Percentiles rank a stretch among this genome's conserved stretches.
These are phyloP conservation scores for Parnassius glacialis DNA, from an alignment of 2,888 invertebrate species.

Conservation along the genomic window DNA sequence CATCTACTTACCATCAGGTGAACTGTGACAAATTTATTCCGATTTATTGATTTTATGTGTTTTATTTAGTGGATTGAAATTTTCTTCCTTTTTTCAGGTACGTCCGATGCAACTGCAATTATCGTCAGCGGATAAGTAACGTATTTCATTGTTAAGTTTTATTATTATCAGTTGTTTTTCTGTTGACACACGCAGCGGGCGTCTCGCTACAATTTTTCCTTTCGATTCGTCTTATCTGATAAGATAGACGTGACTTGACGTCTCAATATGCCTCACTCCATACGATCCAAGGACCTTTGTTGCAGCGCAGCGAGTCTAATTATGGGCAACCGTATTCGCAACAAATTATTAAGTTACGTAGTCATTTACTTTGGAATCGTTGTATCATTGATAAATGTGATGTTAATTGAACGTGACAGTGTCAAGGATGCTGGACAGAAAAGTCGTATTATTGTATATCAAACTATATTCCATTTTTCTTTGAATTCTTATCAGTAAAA, in stretches of 20 bases:
- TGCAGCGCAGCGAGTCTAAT: neutral
- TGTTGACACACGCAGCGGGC: conserved; percentile 12
- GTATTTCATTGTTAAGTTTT: conserved; percentile 14
- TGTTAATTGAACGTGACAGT: too few species aligned
- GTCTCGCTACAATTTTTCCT: conserved; percentile 30
- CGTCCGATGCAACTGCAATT: neutral
- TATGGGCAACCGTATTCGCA: neutral
- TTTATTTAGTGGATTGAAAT: neutral
- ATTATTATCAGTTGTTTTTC: conserved; percentile 25
- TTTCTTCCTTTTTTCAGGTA: conserved; percentile 8
- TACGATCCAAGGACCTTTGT: conserved; percentile 12
- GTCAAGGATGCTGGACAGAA: too few species aligned
- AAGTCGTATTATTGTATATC: too few species aligned
- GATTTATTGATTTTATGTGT: too few species aligned
- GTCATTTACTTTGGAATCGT: neutral
- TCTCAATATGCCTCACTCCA: conserved; percentile 28
- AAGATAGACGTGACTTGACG: conserved; percentile 41
- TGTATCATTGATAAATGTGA: too few species aligned
- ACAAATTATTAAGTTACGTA: neutral
- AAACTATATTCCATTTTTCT: too few species aligned
- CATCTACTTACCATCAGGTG: too few species aligned
- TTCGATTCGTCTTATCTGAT: conserved; percentile 43
- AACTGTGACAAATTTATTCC: too few species aligned
- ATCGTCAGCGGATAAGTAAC: conserved; percentile 12
- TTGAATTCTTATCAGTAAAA: too few species aligned